A percentile compares a stretch with the other conserved stretches of the same genome.
Evolutionary conservation across 2,113 vertebrate species (phyloP).

Genomic region (Callospermophilus lateralis): DNA sequence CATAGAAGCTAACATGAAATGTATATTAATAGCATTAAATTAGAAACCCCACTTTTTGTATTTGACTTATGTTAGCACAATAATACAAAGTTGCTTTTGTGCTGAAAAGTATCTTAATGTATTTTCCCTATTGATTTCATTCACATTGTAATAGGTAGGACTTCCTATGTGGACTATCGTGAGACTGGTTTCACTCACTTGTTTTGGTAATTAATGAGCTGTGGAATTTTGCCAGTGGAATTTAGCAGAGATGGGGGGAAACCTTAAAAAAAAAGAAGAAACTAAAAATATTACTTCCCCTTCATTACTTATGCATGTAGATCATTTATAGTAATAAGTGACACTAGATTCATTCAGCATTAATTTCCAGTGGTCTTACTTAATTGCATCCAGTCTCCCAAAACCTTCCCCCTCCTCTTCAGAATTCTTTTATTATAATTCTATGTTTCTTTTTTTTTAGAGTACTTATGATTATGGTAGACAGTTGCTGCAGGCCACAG

Average conservation of each 20-base stretch:
- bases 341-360: background rate
- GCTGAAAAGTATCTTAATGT: background rate
- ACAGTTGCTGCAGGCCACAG: constrained; percentile 97
- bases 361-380: background rate
- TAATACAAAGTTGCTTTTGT: constrained; percentile 1
- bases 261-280: background rate
- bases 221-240: background rate
- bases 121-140: background rate
- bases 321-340: background rate
- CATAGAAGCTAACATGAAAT: constrained; percentile 2
- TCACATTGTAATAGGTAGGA: background rate
- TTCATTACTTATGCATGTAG: background rate
- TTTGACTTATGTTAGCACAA: background rate
- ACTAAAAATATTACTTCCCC: background rate
- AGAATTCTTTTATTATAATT: background rate
- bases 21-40: background rate
- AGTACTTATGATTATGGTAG: constrained; percentile 99
- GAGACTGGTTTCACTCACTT: background rate
- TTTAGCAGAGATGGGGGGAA: background rate
- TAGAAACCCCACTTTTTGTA: background rate
- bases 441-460: constrained; percentile 84
- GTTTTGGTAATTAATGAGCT: background rate
- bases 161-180: constrained; percentile 41
- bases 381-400: background rate
- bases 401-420: background rate